Evolutionary conservation across 1,140 invertebrate species (phyloP).

Genomic region (Drosophila arizonae): DNA sequence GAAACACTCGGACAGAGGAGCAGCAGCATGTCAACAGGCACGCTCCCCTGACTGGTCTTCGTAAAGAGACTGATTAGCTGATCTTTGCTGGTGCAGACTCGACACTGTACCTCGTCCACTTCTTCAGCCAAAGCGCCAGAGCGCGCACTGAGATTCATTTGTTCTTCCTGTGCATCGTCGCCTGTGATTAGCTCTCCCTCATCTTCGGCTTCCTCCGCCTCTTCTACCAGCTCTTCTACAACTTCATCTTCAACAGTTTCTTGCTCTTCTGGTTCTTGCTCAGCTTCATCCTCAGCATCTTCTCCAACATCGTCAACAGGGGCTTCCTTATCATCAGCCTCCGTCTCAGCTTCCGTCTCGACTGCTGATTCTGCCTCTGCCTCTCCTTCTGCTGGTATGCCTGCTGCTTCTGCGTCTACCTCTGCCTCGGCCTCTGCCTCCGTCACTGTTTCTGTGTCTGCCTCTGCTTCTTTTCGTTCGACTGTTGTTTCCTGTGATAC

Average conservation of each 20-base stretch:
- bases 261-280: slow-evolving; percentile 22
- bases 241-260: slow-evolving; percentile 10
- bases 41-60: slow-evolving; percentile 53
- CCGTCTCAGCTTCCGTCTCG: background rate
- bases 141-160: slow-evolving; percentile 15
- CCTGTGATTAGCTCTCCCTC: slow-evolving; percentile 57
- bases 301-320: slow-evolving; percentile 30
- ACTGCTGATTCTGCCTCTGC: background rate
- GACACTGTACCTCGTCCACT: slow-evolving; percentile 78
- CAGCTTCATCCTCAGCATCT: slow-evolving; percentile 53
- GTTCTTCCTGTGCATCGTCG: slow-evolving; percentile 43
- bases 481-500: slow-evolving; percentile 2
- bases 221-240: slow-evolving; percentile 14
- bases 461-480: background rate
- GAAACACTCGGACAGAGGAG: slow-evolving; percentile 71
- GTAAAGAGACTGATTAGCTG: slow-evolving; percentile 73
- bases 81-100: slow-evolving; percentile 72
- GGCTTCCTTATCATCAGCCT: slow-evolving; percentile 17
- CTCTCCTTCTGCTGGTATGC: background rate
- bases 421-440: slow-evolving; percentile 16
- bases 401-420: slow-evolving; percentile 10
- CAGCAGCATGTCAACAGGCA: slow-evolving; percentile 77
- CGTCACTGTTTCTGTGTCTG: background rate
- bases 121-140: slow-evolving; percentile 53
- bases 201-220: slow-evolving; percentile 37